Evolutionary conservation across 2,888 invertebrate genomes (phyloP), one percentile per base, ranked within the genome.

Genomic region (Serrognathus titanus): DNA sequence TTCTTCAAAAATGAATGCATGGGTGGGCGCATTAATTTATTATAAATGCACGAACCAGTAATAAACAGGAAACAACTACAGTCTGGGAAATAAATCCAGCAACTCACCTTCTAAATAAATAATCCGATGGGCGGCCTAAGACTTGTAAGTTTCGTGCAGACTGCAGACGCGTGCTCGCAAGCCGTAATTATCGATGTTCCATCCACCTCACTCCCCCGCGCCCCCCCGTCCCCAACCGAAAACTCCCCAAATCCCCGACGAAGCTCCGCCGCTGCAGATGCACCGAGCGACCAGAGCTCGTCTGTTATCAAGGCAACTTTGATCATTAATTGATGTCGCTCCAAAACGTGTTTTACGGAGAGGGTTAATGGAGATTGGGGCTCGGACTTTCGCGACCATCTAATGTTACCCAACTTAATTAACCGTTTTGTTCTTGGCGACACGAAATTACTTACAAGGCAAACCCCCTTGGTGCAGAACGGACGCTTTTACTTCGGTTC

Each of bases 321-420:
- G 66, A 66, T 66, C 69, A 67, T 69, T 67, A 69, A 69, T 69
- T 69, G 66, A 66, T 66, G 66, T 67, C 63, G 62, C 59, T 62
- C 55, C 64, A 61, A 63, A 65, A 64, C 62, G 64, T 63, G 65
- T 65, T 65, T 66, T 64, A 65, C 64, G 64, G 58, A 56, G 57
- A 55, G 46, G 63, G 63, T 63, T 65, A 64, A 65, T 64, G 64
- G 65, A 64, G 64, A 64, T 64, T 65, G 64, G 64, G 55, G 50
- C 55, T 55, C 53, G 58, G 59, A 60, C 65, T 63, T 63, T 60
- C 63, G 49, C 36, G 55, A 57, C 60, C 62, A 53, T 61, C 59
- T 61, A 63, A 63, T 63, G 63, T 63, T 63, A 61, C 51, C 58
- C 61, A 65, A 65, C 65, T 65, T 65, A 65, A 65, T 65, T 65